Base-by-base conservation (phyloP, 2,888 invertebrate genomes). In the Polydrusus pterygomalis region DNA sequence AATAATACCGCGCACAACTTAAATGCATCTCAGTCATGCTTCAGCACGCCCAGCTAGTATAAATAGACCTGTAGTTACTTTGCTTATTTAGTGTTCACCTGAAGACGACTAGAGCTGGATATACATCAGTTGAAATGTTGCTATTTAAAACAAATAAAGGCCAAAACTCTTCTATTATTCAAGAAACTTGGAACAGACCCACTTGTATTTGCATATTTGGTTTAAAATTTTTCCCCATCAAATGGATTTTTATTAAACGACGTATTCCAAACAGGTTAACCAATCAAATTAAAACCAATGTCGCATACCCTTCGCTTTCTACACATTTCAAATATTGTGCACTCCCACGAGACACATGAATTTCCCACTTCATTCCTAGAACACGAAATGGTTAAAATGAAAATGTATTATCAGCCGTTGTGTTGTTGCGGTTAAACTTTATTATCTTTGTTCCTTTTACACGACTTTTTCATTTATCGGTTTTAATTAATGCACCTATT, bases 361-460 rank as follows among this genome's bases (percentile, higher is more conserved):
- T 64, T 64, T 47, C 65, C 45, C 65, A 65, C 65, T 49, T 65
- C 49, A 49, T 65, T 65, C 25, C 49, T 43, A 58, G 58, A 58
- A 58, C 47, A 34, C 11, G 65, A 34, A 65, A 49, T 49, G 25
- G 47, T 49, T 49, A 65, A 65, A 65, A 49, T 65, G 49, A 65
- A 65, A 65, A 65, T 65, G 65, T 72, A 56, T 69, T 64, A 47
- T 54, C 43, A 45, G 56, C 58, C 40, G 56, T 13, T 69, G 40
- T 58, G 30, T 69, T 68, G 56, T 56, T 30, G 69, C 58, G 69
- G 69, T 56, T 69, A 69, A n/a, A 69, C 58, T 69, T 54, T 69
- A 69, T 56, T 69, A 69, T 56, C 69, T 64, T 10, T 18, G n/a
- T 47, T 64, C n/a, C 15, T 58, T 58, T 38, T 58, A 38, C 30